Evolutionary conservation across 1,140 invertebrate species (phyloP).

Genomic region (Sweltsa coloradensis): DNA sequence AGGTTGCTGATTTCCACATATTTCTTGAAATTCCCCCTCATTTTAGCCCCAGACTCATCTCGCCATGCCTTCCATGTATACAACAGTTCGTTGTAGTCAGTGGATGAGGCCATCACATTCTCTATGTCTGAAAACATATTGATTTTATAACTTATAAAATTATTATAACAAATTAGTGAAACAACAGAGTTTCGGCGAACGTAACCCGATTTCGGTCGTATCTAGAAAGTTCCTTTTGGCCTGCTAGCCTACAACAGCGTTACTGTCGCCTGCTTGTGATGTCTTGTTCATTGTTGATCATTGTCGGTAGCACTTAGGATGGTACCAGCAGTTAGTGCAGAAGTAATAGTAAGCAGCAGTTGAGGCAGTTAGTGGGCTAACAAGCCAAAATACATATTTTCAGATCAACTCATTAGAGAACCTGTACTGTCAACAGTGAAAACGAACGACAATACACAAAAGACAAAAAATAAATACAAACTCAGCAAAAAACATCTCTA

Average conservation of each 20-base stretch:
- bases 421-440: neutral
- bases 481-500: neutral
- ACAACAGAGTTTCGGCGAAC: too few species aligned
- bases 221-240: neutral
- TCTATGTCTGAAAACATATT: slow-evolving; percentile 19
- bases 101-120: slow-evolving; percentile 24
- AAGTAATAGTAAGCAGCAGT: too few species aligned
- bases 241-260: neutral
- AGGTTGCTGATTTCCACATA: slow-evolving; percentile 47
- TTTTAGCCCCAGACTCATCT: slow-evolving; percentile 40
- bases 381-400: too few species aligned
- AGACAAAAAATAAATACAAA: neutral
- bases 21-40: slow-evolving; percentile 41
- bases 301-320: too few species aligned
- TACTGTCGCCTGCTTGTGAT: too few species aligned
- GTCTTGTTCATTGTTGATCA: too few species aligned
- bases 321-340: too few species aligned
- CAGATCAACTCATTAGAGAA: neutral
- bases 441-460: neutral
- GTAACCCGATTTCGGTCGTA: neutral
- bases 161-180: neutral
- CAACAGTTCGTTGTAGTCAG: slow-evolving; percentile 35
- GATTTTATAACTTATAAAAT: neutral
- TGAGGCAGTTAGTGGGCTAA: too few species aligned
- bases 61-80: slow-evolving; percentile 50